Percentiles rank a stretch among this genome's conserved stretches.
Conservation (phyloP, 2,888 invertebrate genomes). For the Macaria notata region DNA sequence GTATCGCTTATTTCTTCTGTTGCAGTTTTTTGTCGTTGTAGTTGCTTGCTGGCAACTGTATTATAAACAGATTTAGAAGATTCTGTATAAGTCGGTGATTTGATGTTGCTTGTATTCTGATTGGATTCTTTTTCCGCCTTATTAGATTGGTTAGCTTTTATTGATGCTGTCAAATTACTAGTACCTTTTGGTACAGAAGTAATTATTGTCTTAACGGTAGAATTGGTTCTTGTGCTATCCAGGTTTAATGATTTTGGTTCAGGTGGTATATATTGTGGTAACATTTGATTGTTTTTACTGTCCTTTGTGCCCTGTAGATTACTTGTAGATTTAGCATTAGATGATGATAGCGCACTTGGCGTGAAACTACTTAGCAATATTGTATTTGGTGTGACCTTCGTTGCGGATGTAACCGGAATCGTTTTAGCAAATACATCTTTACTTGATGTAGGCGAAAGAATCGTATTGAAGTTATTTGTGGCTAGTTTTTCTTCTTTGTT, state of each 20-base stretch:
- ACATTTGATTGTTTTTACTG: conserved; percentile 10
- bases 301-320: conserved; percentile 14
- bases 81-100: conserved; percentile 13
- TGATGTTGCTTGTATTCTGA: conserved; percentile 8
- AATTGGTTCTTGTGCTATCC: conserved; percentile 16
- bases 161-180: conserved; percentile 11
- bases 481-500: conserved; percentile 25
- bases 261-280: conserved; percentile 17
- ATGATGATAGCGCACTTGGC: conserved; percentile 8
- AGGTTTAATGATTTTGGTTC: background rate
- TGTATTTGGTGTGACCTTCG: conserved; percentile 12
- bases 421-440: conserved; percentile 15
- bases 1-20: conserved; percentile 36
- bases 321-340: conserved; percentile 10
- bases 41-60: conserved; percentile 41
- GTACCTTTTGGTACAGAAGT: conserved; percentile 9
- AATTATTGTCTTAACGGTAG: conserved; percentile 18
- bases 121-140: conserved; percentile 10
- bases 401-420: conserved; percentile 5
- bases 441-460: conserved; percentile 13
- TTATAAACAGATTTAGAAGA: conserved; percentile 18
- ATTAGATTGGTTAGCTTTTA: conserved; percentile 9
- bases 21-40: conserved; percentile 52
- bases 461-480: conserved; percentile 1
- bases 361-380: conserved; percentile 6